Conservation (phyloP, 2,113 vertebrate species). For the Antigone vipio region DNA sequence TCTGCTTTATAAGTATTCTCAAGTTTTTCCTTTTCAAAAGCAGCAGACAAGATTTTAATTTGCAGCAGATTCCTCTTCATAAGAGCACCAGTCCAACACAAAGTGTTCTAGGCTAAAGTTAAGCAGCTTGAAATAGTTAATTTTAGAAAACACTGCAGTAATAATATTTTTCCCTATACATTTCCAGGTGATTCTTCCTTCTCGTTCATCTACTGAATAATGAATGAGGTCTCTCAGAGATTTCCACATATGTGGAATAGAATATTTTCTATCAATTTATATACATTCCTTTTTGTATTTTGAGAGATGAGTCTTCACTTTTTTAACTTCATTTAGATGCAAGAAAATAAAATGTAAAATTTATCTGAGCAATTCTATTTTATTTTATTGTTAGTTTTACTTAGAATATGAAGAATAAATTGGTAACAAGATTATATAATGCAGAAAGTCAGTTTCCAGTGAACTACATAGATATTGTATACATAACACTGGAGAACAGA, state of each 20-base stretch:
- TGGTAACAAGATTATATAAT: neutral
- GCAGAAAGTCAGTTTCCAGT: neutral
- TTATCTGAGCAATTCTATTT: neutral
- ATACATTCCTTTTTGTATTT: neutral
- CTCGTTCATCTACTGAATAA: neutral
- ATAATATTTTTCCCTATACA: neutral
- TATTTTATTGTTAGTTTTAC: neutral
- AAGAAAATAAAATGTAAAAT: neutral
- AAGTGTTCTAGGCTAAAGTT: neutral
- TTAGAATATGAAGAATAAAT: neutral
- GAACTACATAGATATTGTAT: neutral
- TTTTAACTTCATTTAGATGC: neutral
- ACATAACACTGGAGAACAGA: neutral
- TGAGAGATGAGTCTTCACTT: neutral
- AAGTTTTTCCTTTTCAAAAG: conserved; percentile 27
- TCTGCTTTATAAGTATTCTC: neutral
- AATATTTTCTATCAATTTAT: neutral
- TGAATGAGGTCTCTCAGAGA: neutral
- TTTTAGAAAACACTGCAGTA: neutral
- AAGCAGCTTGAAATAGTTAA: conserved; percentile 30
- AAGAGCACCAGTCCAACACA: neutral
- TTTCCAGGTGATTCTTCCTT: neutral
- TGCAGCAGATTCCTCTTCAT: conserved; percentile 20
- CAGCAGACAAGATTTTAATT: conserved; percentile 20
- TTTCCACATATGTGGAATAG: neutral